Evolutionary conservation across 2,888 invertebrate species (phyloP).

Genomic region (Perdita meconis): DNA sequence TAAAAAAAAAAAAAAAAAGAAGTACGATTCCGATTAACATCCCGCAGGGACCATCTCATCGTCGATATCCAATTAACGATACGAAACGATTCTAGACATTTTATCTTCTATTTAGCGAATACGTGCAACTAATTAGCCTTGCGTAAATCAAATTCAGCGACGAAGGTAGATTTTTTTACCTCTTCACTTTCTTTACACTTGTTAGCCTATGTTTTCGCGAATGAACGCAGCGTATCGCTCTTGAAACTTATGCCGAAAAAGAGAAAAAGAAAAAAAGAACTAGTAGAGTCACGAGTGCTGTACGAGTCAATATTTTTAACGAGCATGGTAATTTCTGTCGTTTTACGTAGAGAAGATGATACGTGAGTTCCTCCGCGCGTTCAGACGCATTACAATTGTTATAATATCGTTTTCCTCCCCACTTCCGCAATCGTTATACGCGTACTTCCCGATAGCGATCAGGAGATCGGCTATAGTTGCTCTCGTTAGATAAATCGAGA

Average conservation of each 20-base stretch:
- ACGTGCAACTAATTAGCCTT: constrained; percentile 53
- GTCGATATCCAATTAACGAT: constrained; percentile 55
- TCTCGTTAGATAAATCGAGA: constrained; percentile 74
- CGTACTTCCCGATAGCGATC: constrained; percentile 57
- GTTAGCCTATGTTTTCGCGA: not conserved
- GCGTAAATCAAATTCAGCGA: constrained; percentile 39
- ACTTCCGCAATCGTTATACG: constrained; percentile 31
- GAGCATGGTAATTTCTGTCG: constrained; percentile 17
- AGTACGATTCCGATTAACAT: constrained; percentile 64
- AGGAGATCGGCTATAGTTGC: constrained; percentile 61
- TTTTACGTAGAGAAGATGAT: constrained; percentile 23
- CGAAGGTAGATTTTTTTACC: constrained; percentile 22
- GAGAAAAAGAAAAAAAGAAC: too few relatives aligned
- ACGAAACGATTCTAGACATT: constrained; percentile 51
- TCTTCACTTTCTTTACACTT: constrained; percentile 5
- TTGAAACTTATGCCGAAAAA: not conserved
- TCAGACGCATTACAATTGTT: constrained; percentile 17
- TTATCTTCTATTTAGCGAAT: constrained; percentile 45
- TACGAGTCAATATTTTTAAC: constrained; percentile 43
- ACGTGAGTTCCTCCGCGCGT: constrained; percentile 21
- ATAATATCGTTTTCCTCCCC: constrained; percentile 26
- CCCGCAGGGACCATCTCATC: constrained; percentile 77
- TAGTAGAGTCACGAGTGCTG: constrained; percentile 15
- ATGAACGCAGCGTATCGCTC: constrained; percentile 2
- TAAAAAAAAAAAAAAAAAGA: constrained; percentile 31